These are phyloP conservation scores for Charina bottae DNA, from an alignment of 2,113 vertebrate species.

Conservation along the genomic window DNA sequence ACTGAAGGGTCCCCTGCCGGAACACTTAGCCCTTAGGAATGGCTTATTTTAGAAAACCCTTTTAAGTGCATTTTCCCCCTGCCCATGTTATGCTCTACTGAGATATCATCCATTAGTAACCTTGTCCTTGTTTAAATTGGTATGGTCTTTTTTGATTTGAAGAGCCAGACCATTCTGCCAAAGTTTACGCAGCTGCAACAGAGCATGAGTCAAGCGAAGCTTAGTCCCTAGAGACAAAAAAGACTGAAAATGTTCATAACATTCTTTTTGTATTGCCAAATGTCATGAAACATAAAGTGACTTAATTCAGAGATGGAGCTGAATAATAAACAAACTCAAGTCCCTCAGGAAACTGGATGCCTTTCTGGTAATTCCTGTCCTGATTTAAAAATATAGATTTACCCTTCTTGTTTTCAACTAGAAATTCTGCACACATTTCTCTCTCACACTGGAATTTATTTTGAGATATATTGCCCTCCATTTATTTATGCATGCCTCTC, in stretches of 20 bases:
- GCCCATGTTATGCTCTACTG: slow-evolving; percentile 3
- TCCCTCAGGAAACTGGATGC: slow-evolving; percentile 9
- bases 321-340: slow-evolving; percentile 35
- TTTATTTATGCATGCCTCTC: not conserved
- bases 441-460: not conserved
- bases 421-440: not conserved
- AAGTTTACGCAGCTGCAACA: slow-evolving; percentile 38
- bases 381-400: not conserved
- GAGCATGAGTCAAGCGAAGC: not conserved
- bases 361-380: not conserved
- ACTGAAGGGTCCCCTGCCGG: not conserved
- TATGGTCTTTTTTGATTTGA: not conserved
- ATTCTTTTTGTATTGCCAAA: slow-evolving; percentile 16
- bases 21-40: not conserved
- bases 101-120: not conserved
- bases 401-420: not conserved
- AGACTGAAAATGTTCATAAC: slow-evolving; percentile 9
- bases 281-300: not conserved
- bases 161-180: not conserved
- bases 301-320: slow-evolving; percentile 9
- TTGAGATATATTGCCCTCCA: not conserved
- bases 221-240: slow-evolving; percentile 11
- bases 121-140: not conserved
- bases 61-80: not conserved
- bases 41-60: slow-evolving; percentile 23